Percentiles rank a stretch among this genome's conserved stretches.
These are phyloP conservation scores for Crenichthys baileyi DNA, from an alignment of 2,797 vertebrate species.

Conservation along the genomic window DNA sequence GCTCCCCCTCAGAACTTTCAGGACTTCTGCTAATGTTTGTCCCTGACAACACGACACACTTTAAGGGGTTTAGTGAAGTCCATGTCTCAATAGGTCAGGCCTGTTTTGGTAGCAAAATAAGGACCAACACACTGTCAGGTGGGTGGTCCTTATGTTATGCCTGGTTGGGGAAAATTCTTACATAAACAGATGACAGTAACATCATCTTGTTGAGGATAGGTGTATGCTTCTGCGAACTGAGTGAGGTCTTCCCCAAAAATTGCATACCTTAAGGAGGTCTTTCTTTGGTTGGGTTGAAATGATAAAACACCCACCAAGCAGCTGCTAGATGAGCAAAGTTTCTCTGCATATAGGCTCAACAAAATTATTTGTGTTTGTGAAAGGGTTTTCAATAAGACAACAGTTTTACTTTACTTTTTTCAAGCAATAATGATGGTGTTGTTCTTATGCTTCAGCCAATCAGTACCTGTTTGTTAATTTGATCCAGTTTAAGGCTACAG, in stretches of 20 bases:
- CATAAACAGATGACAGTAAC: neutral
- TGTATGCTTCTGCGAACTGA: neutral
- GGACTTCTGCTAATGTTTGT: neutral
- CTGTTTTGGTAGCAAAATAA: neutral
- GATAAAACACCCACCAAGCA: neutral
- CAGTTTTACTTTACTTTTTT: neutral
- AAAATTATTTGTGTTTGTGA: neutral
- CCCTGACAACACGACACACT: neutral
- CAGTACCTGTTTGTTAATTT: neutral
- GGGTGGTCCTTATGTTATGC: neutral
- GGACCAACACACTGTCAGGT: neutral
- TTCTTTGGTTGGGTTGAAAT: neutral
- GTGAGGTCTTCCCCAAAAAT: neutral
- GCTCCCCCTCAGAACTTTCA: neutral
- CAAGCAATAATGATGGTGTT: neutral
- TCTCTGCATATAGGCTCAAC: neutral
- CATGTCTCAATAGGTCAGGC: neutral
- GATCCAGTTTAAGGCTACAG: neutral
- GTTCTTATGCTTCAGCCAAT: neutral
- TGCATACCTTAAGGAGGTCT: neutral
- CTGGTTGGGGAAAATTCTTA: neutral
- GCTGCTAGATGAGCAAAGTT: no score
- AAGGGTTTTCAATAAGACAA: neutral
- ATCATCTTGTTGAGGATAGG: neutral
- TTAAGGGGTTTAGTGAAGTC: neutral